These are phyloP conservation scores for Notamacropus eugenii DNA, from an alignment of 2,797 vertebrate genomes.

Conservation along the genomic window DNA sequence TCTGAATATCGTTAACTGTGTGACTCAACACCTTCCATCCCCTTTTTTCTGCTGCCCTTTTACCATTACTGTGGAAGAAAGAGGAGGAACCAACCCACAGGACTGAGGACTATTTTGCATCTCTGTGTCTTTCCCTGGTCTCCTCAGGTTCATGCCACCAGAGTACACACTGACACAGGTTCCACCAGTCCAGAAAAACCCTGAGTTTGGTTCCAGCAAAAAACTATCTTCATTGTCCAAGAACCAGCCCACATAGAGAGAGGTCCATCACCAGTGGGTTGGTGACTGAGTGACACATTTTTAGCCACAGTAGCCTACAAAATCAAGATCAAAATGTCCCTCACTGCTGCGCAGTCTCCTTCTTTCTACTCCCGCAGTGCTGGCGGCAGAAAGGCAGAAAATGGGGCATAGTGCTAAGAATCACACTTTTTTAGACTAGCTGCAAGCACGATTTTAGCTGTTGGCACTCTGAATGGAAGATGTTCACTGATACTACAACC, in stretches of 20 bases:
- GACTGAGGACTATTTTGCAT: background rate
- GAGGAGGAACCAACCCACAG: background rate
- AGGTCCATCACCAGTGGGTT: background rate
- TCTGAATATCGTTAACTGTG: background rate
- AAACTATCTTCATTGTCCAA: background rate
- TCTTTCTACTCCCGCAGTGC: background rate
- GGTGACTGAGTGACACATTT: background rate
- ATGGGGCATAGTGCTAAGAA: background rate
- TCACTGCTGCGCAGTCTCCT: background rate
- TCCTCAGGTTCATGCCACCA: background rate
- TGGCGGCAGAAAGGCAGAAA: background rate
- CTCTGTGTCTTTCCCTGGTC: background rate
- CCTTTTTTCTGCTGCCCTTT: background rate
- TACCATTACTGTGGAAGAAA: background rate
- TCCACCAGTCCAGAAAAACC: background rate
- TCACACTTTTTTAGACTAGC: background rate
- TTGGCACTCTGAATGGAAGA: background rate
- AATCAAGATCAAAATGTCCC: background rate
- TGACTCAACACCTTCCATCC: background rate
- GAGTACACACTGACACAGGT: background rate
- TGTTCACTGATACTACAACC: background rate
- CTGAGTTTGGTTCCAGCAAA: background rate
- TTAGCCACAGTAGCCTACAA: background rate
- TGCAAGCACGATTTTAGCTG: background rate
- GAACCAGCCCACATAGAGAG: background rate